Evolutionary conservation across 2,797 vertebrate genomes (phyloP), one percentile per base, ranked within the genome.

Genomic region (Synaphobranchus kaupii): DNA sequence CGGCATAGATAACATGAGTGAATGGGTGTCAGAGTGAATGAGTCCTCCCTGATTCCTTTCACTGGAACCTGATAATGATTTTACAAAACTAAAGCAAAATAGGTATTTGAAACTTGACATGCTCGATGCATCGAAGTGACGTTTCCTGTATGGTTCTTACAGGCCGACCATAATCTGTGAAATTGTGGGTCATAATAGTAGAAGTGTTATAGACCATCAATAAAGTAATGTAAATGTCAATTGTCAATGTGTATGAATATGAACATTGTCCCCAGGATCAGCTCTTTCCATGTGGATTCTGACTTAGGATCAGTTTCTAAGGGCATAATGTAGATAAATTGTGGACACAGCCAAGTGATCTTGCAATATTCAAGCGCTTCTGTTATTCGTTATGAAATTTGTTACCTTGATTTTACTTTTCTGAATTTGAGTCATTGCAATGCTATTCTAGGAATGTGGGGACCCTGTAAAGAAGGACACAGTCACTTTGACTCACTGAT

Each of bases 401-500:
- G 34, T 76, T 34, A 76, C 31, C 34, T 68, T 68, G 25, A 68
- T 68, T 31, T 31, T 10, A 68, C 31, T 7, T 68, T 68, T 68
- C 15, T 68, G 25, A 78, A 17, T 78, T 22, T 78, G 31, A 78
- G 34, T 0, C 0, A 31, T 50, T 4, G n/a, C 44, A 50, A 8
- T 50, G 20, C n/a, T 81, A n/a, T 10, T 22, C 78, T 50, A 39
- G 28, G 31, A 34, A 17, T 20, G 31, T 76, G 34, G 28, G 34
- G 39, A 1, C 31, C 71, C 10, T 76, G 76, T 80, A 13, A 80
- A 48, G 6, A 22, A 10, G 58, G 1, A 0, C 44, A 28, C 25
- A 17, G 90, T 90, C 90, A 89, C 34, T 60, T 60, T 90, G 90
- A 97, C 98, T 97, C 92, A 99, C 98, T 99, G 94, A 99, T 97